Evolutionary conservation across 2,797 vertebrate genomes (phyloP).

Genomic region (Anomalospiza imberbis): DNA sequence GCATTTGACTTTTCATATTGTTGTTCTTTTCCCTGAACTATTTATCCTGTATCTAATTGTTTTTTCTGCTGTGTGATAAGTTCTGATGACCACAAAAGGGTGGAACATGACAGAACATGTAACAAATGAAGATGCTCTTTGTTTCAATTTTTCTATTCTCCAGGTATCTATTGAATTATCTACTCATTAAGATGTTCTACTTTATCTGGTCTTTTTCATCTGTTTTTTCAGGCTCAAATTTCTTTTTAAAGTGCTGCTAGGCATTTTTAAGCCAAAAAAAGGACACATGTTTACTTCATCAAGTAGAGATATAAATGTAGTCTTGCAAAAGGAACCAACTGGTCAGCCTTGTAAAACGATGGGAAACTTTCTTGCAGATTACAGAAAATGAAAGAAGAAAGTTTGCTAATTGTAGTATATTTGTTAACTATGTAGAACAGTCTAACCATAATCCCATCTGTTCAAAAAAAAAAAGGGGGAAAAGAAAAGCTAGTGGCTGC

Average conservation of each 20-base stretch:
- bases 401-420: neutral
- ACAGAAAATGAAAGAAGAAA: neutral
- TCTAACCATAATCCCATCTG: neutral
- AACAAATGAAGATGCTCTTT: neutral
- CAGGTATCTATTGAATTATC: constrained; percentile 14
- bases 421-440: neutral
- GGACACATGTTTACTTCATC: neutral
- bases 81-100: neutral
- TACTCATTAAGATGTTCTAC: neutral
- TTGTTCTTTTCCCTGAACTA: constrained; percentile 1
- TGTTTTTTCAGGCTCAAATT: neutral
- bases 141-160: neutral
- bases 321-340: neutral
- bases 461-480: neutral
- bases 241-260: neutral
- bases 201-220: constrained; percentile 22
- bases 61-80: neutral
- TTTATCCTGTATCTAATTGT: constrained; percentile 7
- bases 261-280: neutral
- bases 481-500: neutral
- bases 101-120: neutral
- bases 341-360: neutral
- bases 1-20: neutral
- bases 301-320: neutral
- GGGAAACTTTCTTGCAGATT: neutral